Conservation (phyloP, 1,140 invertebrate species). For the Thaumetopoea pityocampa region DNA sequence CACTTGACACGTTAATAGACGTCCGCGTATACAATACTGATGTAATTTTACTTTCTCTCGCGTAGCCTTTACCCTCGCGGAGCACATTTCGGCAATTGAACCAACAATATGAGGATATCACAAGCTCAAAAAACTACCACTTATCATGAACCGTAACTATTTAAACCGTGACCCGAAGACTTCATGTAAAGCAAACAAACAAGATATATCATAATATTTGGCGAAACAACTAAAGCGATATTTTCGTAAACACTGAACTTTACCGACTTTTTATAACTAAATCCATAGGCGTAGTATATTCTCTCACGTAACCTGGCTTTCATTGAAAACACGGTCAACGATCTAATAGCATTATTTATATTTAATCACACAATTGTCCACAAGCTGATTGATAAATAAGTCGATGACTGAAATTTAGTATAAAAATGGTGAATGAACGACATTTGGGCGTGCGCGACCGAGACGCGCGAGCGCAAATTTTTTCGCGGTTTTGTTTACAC, state of each 20-base stretch:
- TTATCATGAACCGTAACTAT: no score
- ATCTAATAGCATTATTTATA: conserved; percentile 23
- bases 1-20: not conserved
- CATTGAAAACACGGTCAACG: conserved; percentile 38
- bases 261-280: conserved; percentile 73
- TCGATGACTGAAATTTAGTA: not conserved
- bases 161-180: no score
- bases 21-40: not conserved
- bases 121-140: no score
- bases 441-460: conserved; percentile 18
- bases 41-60: no score
- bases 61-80: no score
- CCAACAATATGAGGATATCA: no score
- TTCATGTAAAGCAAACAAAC: no score
- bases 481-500: conserved; percentile 55
- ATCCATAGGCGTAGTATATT: conserved; percentile 67
- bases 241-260: conserved; percentile 52
- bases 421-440: conserved; percentile 6
- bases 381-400: conserved; percentile 1
- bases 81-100: no score
- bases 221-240: no score
- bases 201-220: no score
- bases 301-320: conserved; percentile 43
- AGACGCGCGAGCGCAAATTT: conserved; percentile 32
- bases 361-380: conserved; percentile 40